Evolutionary conservation across 2,888 invertebrate genomes (phyloP).

Genomic region (Megaustenia siamemsis): DNA sequence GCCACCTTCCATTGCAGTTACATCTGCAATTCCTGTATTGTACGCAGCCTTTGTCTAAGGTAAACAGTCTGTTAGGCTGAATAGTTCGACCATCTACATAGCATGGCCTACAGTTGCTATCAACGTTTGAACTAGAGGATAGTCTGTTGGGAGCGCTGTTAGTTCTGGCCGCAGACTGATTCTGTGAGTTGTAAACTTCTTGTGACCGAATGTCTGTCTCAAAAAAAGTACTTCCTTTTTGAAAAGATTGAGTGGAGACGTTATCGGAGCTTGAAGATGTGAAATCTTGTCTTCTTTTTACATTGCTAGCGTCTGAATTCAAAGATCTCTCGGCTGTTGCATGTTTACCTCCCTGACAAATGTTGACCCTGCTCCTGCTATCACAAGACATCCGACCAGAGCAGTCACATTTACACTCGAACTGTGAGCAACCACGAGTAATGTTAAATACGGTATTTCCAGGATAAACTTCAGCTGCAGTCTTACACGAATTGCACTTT

Average conservation of each 20-base stretch:
- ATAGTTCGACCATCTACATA: slow-evolving; percentile 32
- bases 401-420: slow-evolving; percentile 59
- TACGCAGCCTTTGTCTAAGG: slow-evolving; percentile 34
- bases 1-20: slow-evolving; percentile 59
- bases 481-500: slow-evolving; percentile 63
- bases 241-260: neutral
- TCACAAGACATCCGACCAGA: slow-evolving; percentile 59
- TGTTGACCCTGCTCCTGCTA: slow-evolving; percentile 51
- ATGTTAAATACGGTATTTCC: slow-evolving; percentile 63
- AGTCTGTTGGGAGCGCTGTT: neutral
- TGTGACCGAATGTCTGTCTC: slow-evolving; percentile 33
- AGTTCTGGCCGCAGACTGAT: slow-evolving; percentile 1
- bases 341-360: slow-evolving; percentile 42
- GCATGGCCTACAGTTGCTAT: slow-evolving; percentile 45
- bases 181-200: neutral
- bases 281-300: neutral
- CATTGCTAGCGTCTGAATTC: neutral
- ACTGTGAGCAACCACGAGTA: slow-evolving; percentile 62
- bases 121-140: neutral
- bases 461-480: slow-evolving; percentile 61
- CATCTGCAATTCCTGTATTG: slow-evolving; percentile 55
- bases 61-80: slow-evolving; percentile 33
- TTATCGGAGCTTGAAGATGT: slow-evolving; percentile 2
- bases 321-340: neutral
- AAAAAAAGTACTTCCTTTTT: slow-evolving; percentile 30